Percentiles rank a stretch among this genome's conserved stretches.
These are phyloP conservation scores for Petrolisthes cinctipes DNA, from an alignment of 2,888 invertebrate genomes.

Conservation along the genomic window DNA sequence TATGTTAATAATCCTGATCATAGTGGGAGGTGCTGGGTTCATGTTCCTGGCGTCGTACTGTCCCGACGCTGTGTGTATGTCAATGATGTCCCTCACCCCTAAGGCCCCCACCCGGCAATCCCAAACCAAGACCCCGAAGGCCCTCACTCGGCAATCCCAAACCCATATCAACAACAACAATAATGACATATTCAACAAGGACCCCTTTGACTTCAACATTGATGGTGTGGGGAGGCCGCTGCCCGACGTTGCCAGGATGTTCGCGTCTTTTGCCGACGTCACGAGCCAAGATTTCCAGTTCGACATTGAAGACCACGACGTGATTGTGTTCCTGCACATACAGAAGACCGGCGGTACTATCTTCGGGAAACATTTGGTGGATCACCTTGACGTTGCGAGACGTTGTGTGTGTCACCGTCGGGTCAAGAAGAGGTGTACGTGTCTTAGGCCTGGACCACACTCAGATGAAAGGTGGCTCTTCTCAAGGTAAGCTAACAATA, in stretches of 20 bases:
- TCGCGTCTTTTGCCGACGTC: slow-evolving; percentile 62
- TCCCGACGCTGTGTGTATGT: slow-evolving; percentile 40
- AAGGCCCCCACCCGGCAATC: slow-evolving; percentile 9
- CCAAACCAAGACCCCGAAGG: background rate
- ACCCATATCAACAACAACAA: slow-evolving; percentile 5
- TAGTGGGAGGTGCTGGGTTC: slow-evolving; percentile 51
- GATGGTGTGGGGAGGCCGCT: slow-evolving; percentile 41
- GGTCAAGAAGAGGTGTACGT: slow-evolving; percentile 61
- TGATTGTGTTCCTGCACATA: slow-evolving; percentile 97
- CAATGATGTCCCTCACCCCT: background rate
- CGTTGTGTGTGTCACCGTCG: slow-evolving; percentile 88
- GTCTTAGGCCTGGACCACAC: slow-evolving; percentile 65
- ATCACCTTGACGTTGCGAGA: slow-evolving; percentile 90
- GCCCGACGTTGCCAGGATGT: slow-evolving; percentile 27
- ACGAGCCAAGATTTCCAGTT: slow-evolving; percentile 77
- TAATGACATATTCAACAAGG: slow-evolving; percentile 22
- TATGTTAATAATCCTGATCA: slow-evolving; percentile 47
- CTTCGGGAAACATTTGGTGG: slow-evolving; percentile 95
- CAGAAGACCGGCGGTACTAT: slow-evolving; percentile 99
- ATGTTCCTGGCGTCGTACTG: slow-evolving; percentile 56
- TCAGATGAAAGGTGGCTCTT: slow-evolving; percentile 93
- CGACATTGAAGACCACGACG: slow-evolving; percentile 93
- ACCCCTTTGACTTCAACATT: slow-evolving; percentile 49
- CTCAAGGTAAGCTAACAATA: slow-evolving; percentile 73
- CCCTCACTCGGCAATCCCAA: background rate